phyloP scores from a whole-genome alignment of 2,113 vertebrate genomes.

The Amazona guildingii region DNA sequence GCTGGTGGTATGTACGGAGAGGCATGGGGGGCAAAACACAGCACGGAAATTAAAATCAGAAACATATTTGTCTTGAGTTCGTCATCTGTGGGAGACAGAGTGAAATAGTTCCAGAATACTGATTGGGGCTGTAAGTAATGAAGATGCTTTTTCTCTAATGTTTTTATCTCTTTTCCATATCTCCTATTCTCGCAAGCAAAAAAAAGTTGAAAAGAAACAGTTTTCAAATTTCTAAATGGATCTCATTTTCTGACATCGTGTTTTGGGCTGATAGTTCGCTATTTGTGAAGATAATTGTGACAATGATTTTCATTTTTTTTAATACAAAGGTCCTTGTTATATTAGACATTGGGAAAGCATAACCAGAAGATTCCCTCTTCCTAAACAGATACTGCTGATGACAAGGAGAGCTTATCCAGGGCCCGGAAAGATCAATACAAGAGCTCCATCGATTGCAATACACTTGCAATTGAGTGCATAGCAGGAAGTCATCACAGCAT shows the following conservation, averaged over 20 bases:
- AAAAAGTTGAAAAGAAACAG: not conserved
- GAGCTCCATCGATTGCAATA: not conserved
- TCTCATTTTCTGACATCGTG: not conserved
- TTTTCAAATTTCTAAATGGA: not conserved
- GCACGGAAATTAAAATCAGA: not conserved
- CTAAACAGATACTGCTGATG: not conserved
- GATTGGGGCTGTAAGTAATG: not conserved
- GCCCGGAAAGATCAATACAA: not conserved
- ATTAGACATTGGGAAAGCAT: not conserved
- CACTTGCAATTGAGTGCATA: not conserved
- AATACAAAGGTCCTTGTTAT: not conserved
- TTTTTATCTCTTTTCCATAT: not conserved
- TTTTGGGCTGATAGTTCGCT: not conserved
- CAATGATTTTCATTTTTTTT: not conserved
- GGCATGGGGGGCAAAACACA: not conserved
- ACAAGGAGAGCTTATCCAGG: not conserved
- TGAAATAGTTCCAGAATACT: too few relatives aligned
- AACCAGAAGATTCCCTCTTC: not conserved
- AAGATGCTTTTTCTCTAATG: not conserved
- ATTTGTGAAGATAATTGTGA: not conserved
- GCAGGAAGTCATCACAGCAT: not conserved
- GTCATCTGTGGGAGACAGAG: not conserved
- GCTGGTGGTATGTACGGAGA: not conserved
- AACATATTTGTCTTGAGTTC: not conserved
- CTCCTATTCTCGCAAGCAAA: not conserved